Evolutionary conservation across 2,797 vertebrate species (phyloP), one percentile per base, ranked within the genome.

Genomic region (Tamandua tetradactyla): DNA sequence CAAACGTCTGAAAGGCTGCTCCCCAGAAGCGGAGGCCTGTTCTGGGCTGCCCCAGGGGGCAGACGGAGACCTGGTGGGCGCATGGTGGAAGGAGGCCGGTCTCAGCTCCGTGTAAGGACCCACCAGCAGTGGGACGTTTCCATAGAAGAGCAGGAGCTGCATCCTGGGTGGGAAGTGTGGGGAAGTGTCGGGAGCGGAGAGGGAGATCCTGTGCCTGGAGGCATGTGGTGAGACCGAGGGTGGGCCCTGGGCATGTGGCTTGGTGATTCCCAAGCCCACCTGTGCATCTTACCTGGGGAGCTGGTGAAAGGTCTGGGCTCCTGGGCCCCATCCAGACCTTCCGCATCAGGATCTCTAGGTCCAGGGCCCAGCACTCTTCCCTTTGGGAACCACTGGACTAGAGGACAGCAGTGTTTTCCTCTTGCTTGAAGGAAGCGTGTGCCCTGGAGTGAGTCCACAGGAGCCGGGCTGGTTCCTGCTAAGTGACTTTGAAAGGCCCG

Each of bases 91-190:
- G 30, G 40, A 40, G 37, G 32, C 30, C 20, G 49, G 13, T 20
- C 79, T 57, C 10, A 0, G 5, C 52, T 59, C 75, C 3, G 10
- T 10, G 0, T n/a, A 35, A 57, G 20, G 37, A 82, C 37, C 78
- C 57, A 35, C 76, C 32, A 72, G 32, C 92, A n/a, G n/a, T 25
- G 20, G n/a, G n/a, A 35, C 57, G 14, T 80, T 6, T 15, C 35
- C 6, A 7, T 20, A 3, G n/a, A 57, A 35, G 40, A 69, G 23
- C 75, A 15, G 37, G n/a, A n/a, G 30, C 30, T 13, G 30, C 52
- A 78, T 64, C 17, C 0, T 8, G 59, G 57, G 22, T 10, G 12
- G 6, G 8, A 0, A 5, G 6, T 7, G 7, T 23, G 22, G 25
- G 9, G 3, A 12, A 49, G 20, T 20, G 11, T 4, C 2, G 66